Evolutionary conservation across 2,888 invertebrate species (phyloP), one percentile per base, ranked within the genome.

Genomic region (Philhelius pedissequus): DNA sequence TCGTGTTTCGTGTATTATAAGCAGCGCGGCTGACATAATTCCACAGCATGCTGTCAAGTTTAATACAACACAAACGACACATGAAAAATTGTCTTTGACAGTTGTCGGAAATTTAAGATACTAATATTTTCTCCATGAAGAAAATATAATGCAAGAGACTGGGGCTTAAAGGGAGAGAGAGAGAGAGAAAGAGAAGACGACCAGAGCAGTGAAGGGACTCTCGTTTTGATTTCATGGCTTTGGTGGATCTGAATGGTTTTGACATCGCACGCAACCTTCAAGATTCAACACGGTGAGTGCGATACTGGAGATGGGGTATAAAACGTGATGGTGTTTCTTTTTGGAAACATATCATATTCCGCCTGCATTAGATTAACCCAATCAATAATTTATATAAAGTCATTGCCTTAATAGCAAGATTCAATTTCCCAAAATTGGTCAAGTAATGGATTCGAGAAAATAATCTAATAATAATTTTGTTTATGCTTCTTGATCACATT

Each of bases 21-120:
- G 40, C 40, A 60, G n/a, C 64, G 45, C 64, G 64, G 48, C 64
- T 48, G 75, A 62, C 71, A 84, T 71, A 75, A 75, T 80, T 76
- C 66, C 54, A 71, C 68, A 80, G 75, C 80, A 74, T 83, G 80
- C 62, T 84, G 75, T 80, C 75, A 84, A 76, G 56, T 76, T 76
- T 68, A 84, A 80, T 80, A 70, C 80, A 71, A 80, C 43, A 64
- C 70, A 66, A 80, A 56, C 71, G 71, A 71, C 80, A 35, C 69
- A 80, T 75, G 84, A 84, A 80, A 84, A 80, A 84, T 80, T 58
- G 75, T 84, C 80, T 75, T 79, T 84, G 80, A 80, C 84, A 84
- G 75, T 80, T 80, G 84, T 80, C 58, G 68, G 74, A 73, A 83
- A 79, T 79, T 79, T 70, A 75, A 79, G 83, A 83, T 83, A 69